Evolutionary conservation across 2,888 invertebrate genomes (phyloP), one percentile per base, ranked within the genome.

Genomic region (Cartodere bifasciata): DNA sequence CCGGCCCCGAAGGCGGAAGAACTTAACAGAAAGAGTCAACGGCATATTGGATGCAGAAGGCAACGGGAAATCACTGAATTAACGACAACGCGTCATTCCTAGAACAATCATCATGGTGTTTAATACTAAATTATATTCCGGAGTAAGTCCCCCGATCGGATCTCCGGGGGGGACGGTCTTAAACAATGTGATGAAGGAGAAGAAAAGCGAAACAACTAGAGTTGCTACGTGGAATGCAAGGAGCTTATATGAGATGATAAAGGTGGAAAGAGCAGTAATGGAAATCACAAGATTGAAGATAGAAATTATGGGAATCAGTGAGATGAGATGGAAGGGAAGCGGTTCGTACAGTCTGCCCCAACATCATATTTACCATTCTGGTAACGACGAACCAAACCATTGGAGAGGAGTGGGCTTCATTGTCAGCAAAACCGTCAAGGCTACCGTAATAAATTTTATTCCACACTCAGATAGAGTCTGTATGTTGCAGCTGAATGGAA

Each of bases 351-450:
- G n/a, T n/a, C n/a, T n/a, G n/a, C n/a, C n/a, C n/a, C n/a, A n/a
- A n/a, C n/a, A n/a, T n/a, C n/a, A n/a, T n/a, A n/a, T n/a, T n/a
- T 31, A 31, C 17, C 17, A 16, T 31, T 31, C 31, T 10, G 25
- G 23, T 23, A 20, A 15, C 10, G 16, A 14, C 22, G 13, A 10
- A 30, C 23, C 14, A 9, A 25, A 31, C 10, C 25, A 31, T 17
- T 17, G 10, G 12, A 24, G 16, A 24, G 31, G 31, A 31, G 25
- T 31, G 20, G 25, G 15, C 5, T 31, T 31, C 25, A 22, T 24
- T 25, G 13, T 31, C 25, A 16, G 25, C n/a, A 23, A 31, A 23
- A 24, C 24, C 12, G 24, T 31, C 7, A 16, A 9, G 16, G 20
- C 13, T 6, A 24, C 10, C 17, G 23, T 25, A 9, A 24, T 17